Evolutionary conservation across 2,888 invertebrate genomes (phyloP).

Genomic region (Neoscelio sp.): DNA sequence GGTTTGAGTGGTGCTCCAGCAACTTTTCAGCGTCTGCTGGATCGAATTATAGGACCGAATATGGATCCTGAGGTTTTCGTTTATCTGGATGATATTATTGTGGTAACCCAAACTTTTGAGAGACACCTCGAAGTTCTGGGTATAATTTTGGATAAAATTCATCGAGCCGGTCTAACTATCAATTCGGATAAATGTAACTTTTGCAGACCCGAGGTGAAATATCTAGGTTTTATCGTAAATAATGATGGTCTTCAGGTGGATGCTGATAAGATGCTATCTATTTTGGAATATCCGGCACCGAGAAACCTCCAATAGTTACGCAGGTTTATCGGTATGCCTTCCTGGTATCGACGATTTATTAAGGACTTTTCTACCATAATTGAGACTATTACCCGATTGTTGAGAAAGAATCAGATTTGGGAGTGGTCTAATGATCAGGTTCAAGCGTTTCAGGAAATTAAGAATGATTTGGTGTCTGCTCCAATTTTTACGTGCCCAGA

Average conservation of each 20-base stretch:
- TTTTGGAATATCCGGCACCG: constrained; percentile 24
- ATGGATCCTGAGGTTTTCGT: constrained; percentile 27
- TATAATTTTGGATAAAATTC: constrained; percentile 19
- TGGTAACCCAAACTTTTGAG: constrained; percentile 35
- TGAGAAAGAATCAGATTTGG: no score
- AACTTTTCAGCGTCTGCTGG: constrained; percentile 30
- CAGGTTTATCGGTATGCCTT: constrained; percentile 37
- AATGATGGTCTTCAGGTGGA: constrained; percentile 15
- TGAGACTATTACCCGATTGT: constrained; percentile 7
- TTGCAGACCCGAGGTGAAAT: constrained; percentile 24
- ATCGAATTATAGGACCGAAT: constrained; percentile 10
- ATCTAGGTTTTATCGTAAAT: constrained; percentile 35
- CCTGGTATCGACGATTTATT: constrained; percentile 33
- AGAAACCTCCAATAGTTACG: constrained; percentile 31
- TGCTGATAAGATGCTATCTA: constrained; percentile 21
- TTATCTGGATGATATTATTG: constrained; percentile 42
- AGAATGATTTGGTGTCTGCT: no score
- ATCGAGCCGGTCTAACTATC: constrained; percentile 7
- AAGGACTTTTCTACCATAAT: constrained; percentile 5
- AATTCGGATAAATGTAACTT: constrained; percentile 22
- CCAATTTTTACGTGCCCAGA: no score
- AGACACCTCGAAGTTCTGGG: constrained; percentile 26
- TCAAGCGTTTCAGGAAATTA: no score
- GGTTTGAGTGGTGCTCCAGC: constrained; percentile 34
- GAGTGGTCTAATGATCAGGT: no score